Base-by-base conservation (phyloP, 1,140 invertebrate genomes). In the Drosophila grimshawi region DNA sequence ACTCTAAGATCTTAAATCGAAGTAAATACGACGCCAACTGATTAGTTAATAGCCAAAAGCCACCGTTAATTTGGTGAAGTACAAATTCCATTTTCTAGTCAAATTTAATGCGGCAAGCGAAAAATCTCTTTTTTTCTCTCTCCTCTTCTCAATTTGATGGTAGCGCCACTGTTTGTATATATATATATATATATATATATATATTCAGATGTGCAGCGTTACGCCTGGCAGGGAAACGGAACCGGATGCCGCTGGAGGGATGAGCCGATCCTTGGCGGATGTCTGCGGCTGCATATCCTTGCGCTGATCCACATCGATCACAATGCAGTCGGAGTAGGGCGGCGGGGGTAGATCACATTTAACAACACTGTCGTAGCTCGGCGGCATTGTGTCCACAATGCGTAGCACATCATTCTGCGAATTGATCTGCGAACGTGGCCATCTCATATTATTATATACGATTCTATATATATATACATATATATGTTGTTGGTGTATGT, bases 321-420 rank as follows among this genome's bases (percentile, higher is more conserved):
- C 83, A 27, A 92, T 56, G 27, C 91, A 92, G 32, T 92, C 91
- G 56, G 91, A 91, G 2, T 92, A 92, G 2, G 91, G 53, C 10
- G 91, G 91, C 11, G 91, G 91, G 0, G 91, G 91, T 32, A 92
- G 71, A 56, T 92, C 91, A 52, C 69, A 92, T 63, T 92, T 92
- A 0, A 89, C 73, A 43, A 92, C 91, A 29, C 86, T 92, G 0
- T 92, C 91, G 49, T 92, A 92, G 55, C 91, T 92, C 8, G 91
- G 91, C 4, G 91, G 91, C 80, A 92, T 56, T n/a, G 78, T 80
- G 71, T 92, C 91, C 48, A 92, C 86, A 65, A 92, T 89, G 48
- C 91, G 82, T 45, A 92, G 62, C 35, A 92, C 90, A 90, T 92
- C 91, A 51, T 92, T 92, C 52, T 92, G 91, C 0, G 91, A 92